Percentiles rank a stretch among this genome's conserved stretches.
Evolutionary conservation across 1,140 invertebrate genomes (phyloP).

Genomic region (Grapholita molesta): DNA sequence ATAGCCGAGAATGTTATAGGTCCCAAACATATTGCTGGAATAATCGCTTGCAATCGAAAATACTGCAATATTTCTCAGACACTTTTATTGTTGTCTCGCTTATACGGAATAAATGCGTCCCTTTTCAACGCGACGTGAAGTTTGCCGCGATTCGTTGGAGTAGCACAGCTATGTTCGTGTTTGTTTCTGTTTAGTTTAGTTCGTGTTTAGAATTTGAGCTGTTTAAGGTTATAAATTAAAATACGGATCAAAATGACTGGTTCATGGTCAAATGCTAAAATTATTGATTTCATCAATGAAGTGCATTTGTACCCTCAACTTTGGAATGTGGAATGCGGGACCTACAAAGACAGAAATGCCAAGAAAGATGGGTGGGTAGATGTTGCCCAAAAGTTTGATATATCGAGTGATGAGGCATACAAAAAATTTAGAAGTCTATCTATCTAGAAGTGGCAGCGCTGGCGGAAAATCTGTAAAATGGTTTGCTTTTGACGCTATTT

Average conservation of each 20-base stretch:
- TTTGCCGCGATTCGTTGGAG: not conserved
- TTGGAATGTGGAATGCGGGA: not conserved
- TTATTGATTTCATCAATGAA: not conserved
- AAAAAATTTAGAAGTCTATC: no score
- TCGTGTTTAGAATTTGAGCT: no score
- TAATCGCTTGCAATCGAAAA: conserved; percentile 2
- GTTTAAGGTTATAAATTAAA: not conserved
- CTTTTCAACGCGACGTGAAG: not conserved
- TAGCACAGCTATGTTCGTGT: conserved; percentile 3
- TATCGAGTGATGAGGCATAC: no score
- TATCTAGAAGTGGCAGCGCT: no score
- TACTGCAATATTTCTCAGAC: not conserved
- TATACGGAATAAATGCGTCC: not conserved
- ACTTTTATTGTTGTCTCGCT: not conserved
- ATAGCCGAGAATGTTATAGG: not conserved
- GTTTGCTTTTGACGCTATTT: no score
- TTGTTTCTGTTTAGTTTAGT: not conserved
- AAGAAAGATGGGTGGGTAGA: not conserved
- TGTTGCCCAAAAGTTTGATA: not conserved
- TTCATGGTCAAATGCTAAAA: not conserved
- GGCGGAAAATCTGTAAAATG: no score
- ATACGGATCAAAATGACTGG: not conserved
- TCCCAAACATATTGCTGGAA: not conserved
- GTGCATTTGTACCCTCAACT: not conserved
- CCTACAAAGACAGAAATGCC: not conserved